phyloP scores from a whole-genome alignment of 2,888 invertebrate genomes.

The Eugnorisma glareosa region DNA sequence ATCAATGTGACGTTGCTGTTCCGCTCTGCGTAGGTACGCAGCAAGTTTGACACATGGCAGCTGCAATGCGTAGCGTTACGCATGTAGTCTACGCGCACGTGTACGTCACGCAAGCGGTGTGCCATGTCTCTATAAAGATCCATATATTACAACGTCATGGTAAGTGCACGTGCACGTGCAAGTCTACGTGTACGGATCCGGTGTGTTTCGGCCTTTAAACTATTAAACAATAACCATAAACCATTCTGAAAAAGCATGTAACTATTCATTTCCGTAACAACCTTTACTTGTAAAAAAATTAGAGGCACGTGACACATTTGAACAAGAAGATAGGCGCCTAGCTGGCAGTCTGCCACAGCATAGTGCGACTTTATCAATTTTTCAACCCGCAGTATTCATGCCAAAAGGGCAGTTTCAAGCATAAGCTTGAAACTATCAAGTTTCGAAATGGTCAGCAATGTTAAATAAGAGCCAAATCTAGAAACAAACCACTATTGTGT shows the following conservation, averaged over 20 bases:
- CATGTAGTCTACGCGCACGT: too few relatives aligned
- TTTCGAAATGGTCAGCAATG: conserved; percentile 47
- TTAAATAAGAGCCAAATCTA: conserved; percentile 41
- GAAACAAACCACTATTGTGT: conserved; percentile 6
- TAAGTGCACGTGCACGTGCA: too few relatives aligned
- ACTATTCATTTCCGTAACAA: neutral
- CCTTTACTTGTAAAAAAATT: conserved; percentile 28
- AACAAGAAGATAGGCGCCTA: conserved; percentile 34
- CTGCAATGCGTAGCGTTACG: too few relatives aligned
- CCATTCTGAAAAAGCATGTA: neutral
- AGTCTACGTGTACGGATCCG: too few relatives aligned
- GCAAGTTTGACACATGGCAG: too few relatives aligned
- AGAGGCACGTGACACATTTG: conserved; percentile 18
- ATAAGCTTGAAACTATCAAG: conserved; percentile 50
- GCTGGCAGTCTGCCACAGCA: conserved; percentile 46
- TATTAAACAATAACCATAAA: too few relatives aligned
- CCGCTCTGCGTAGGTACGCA: too few relatives aligned
- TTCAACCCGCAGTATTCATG: conserved; percentile 51
- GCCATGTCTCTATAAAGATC: too few relatives aligned
- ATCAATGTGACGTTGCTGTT: too few relatives aligned
- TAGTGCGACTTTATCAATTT: conserved; percentile 57
- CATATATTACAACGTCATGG: too few relatives aligned
- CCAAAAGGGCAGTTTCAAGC: conserved; percentile 49
- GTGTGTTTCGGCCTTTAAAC: too few relatives aligned
- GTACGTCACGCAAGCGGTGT: too few relatives aligned